phyloP scores from a whole-genome alignment of 2,888 invertebrate genomes.

The Pelosia muscerda region DNA sequence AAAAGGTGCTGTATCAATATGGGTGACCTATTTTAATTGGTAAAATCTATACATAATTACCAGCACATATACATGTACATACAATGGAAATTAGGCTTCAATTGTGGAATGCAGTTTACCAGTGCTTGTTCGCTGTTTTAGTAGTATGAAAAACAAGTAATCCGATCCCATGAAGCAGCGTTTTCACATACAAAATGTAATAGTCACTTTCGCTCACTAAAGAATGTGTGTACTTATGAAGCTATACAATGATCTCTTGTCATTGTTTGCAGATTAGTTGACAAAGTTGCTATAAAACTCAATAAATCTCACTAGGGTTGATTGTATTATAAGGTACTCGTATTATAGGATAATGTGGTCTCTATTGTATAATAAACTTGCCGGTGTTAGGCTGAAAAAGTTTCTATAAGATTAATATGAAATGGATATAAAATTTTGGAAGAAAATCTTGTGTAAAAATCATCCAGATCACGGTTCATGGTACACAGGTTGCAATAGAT shows the following conservation, averaged over 20 bases:
- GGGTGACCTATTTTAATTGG: not conserved
- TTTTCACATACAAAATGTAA: conserved; percentile 76
- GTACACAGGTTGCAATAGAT: no score
- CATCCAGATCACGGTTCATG: no score
- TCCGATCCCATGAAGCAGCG: conserved; percentile 68
- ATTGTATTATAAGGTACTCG: conserved; percentile 14
- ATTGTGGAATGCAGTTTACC: not conserved
- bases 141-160: conserved; percentile 3
- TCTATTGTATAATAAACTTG: not conserved
- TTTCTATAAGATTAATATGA: no score
- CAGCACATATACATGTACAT: not conserved
- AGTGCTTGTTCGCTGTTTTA: not conserved
- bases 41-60: not conserved
- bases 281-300: conserved; percentile 42
- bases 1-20: no score
- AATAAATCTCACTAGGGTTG: conserved; percentile 45
- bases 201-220: conserved; percentile 74
- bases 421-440: no score
- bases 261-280: conserved; percentile 76
- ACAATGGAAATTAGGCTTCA: not conserved
- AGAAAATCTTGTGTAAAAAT: no score
- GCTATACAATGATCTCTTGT: conserved; percentile 64
- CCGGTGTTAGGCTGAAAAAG: no score
- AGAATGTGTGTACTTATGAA: conserved; percentile 59
- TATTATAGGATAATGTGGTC: not conserved